Evolutionary conservation across 1,140 invertebrate genomes (phyloP), one percentile per base, ranked within the genome.

Genomic region (Bursaphelenchus mucronatus): DNA sequence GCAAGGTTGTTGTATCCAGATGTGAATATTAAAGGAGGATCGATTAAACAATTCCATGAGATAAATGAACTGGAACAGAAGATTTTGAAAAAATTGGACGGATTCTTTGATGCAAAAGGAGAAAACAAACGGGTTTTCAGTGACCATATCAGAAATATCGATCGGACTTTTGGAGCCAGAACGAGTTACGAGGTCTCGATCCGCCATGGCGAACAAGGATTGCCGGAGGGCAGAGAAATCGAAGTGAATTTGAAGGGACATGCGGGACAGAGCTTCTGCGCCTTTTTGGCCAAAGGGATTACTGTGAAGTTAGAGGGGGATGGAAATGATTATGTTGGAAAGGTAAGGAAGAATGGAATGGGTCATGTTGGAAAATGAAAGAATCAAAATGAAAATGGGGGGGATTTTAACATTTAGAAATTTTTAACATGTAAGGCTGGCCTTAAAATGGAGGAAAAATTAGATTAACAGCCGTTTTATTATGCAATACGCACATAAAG

Each of bases 201-300:
- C 82, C 90, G 90, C 86, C 90, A 88, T 81, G 88, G 90, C 11
- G 93, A 97, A 72, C 83, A 85, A 41, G 94, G 95, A 49, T 83
- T 98, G 21, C 90, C 92, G 8, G 87, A 88, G 1, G 86, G 84
- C 46, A 87, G 88, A 68, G 89, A 87, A 67, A 91, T 98, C 64
- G 88, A 90, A 70, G 90, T 99, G 46, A 87, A 86, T 54, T 82
- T 97, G 43, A 89, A 84, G 67, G 95, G 95, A 8, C 94, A 92
- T n/a, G 95, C 94, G 39, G 95, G 95, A 41, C 95, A 99, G 84
- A 97, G 92, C 81, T 97, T 99, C 84, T 93, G 95, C 82, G 94
- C 94, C n/a, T 99, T 98, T 84, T 83, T 98, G 66, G 88, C 90
- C 0, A 89, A 88, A 66, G 95, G 95, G 41, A 86, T 97, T 64